Evolutionary conservation across 2,113 vertebrate species (phyloP).

Genomic region (Romanogobio albipinnatus): DNA sequence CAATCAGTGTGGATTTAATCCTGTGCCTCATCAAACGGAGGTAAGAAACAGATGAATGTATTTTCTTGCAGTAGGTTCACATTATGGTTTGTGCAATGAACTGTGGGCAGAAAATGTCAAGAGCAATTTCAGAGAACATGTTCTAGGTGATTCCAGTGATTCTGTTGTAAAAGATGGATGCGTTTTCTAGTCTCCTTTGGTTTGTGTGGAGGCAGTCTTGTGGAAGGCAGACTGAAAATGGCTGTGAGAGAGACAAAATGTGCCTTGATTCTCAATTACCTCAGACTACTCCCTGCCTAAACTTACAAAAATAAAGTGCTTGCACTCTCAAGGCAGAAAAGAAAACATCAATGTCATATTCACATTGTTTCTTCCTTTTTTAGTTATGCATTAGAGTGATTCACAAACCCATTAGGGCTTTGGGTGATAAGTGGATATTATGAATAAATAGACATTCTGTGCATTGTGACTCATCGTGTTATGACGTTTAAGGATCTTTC

Average conservation of each 20-base stretch:
- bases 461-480: neutral
- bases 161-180: constrained; percentile 32
- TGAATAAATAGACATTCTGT: neutral
- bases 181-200: constrained; percentile 15
- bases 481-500: neutral
- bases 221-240: constrained; percentile 7
- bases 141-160: constrained; percentile 6
- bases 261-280: constrained; percentile 29
- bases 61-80: constrained; percentile 33
- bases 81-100: constrained; percentile 45
- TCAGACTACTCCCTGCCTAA: constrained; percentile 4
- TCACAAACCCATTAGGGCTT: constrained; percentile 9
- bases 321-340: constrained; percentile 6
- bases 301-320: constrained; percentile 11
- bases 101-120: constrained; percentile 10
- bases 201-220: constrained; percentile 23
- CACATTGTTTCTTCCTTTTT: neutral
- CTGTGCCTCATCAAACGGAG: constrained; percentile 84
- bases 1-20: constrained; percentile 96
- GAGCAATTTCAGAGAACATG: constrained; percentile 23
- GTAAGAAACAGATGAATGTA: constrained; percentile 70
- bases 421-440: neutral
- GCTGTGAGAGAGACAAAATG: constrained; percentile 25
- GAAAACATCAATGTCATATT: neutral
- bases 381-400: neutral